Evolutionary conservation across 2,888 invertebrate genomes (phyloP), one percentile per base, ranked within the genome.

Genomic region (Marronus borbonicus): DNA sequence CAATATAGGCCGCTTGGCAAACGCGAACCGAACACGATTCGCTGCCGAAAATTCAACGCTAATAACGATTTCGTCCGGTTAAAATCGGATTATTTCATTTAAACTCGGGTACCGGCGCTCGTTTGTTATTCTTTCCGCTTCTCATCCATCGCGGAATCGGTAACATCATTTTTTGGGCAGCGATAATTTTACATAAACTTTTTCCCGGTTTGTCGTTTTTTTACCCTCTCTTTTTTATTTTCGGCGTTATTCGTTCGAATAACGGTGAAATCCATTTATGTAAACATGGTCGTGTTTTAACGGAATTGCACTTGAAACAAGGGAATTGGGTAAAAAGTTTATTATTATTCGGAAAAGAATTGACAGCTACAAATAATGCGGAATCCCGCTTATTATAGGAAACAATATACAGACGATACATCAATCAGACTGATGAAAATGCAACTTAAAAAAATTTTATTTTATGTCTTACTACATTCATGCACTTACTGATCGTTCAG

Each of bases 41-140:
- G 62, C 1, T 10, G 28, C 62, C 62, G 31, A 31, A 62, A 62
- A 62, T 62, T 62, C 50, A 50, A 68, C 68, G 50, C 49, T 50
- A 68, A 68, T 68, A 68, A 68, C 68, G 68, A 68, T 68, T 31
- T 50, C 24, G 28, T 14, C 28, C 68, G 24, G 49, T 24, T 28
- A 28, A 50, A 68, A 68, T 68, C 28, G 50, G 68, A 68, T 68
- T 68, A 68, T 68, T 68, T 68, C 68, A 68, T 68, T 50, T 49
- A 49, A 50, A 50, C 50, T 14, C 28, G 39, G 50, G 14, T 12
- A 24, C 50, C 50, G 28, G 68, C 14, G 65, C 49, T 28, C 68
- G 68, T 68, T 68, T 50, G 50, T 68, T 68, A 50, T n/a, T 12
- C 14, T 68, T 68, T 49, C 44, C 44, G 44, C 49, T 62, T 62